A percentile compares a stretch with the other conserved stretches of the same genome.
Conservation (phyloP, 2,113 vertebrate species). For the Macrotus californicus region DNA sequence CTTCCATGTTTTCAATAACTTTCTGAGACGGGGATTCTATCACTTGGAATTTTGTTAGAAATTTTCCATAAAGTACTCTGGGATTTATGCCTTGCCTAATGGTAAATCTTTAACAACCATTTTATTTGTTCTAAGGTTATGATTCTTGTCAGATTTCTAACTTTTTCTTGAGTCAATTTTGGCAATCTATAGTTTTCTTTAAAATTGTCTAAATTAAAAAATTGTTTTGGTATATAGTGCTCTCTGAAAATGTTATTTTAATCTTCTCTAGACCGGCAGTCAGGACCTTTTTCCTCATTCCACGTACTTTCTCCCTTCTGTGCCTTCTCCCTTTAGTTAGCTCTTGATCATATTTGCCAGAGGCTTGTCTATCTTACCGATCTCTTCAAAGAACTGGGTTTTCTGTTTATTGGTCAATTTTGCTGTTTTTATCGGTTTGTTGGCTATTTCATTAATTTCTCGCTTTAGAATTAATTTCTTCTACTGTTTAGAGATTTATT, state of each 20-base stretch:
- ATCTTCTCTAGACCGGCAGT: background rate
- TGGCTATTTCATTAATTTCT: constrained; percentile 24
- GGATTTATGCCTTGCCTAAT: background rate
- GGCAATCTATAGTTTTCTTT: background rate
- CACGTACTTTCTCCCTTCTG: background rate
- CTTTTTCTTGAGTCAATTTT: background rate
- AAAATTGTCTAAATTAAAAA: background rate
- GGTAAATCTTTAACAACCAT: background rate
- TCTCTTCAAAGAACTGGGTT: constrained; percentile 45
- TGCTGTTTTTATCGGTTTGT: background rate
- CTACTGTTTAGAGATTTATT: background rate
- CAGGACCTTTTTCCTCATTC: constrained; percentile 22
- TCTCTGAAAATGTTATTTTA: constrained; percentile 35
- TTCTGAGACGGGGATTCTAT: background rate
- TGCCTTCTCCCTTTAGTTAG: constrained; percentile 6
- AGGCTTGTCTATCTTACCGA: background rate
- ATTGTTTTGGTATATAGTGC: background rate
- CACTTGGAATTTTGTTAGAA: background rate
- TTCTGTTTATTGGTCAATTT: constrained; percentile 39
- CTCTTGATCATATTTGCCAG: constrained; percentile 33
- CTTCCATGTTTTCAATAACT: background rate
- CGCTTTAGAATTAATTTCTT: background rate
- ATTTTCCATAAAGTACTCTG: background rate
- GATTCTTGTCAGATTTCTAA: background rate
- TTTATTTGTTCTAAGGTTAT: constrained; percentile 9